Evolutionary conservation across 2,888 invertebrate species (phyloP), one percentile per base, ranked within the genome.

Genomic region (Lamproptera curius): DNA sequence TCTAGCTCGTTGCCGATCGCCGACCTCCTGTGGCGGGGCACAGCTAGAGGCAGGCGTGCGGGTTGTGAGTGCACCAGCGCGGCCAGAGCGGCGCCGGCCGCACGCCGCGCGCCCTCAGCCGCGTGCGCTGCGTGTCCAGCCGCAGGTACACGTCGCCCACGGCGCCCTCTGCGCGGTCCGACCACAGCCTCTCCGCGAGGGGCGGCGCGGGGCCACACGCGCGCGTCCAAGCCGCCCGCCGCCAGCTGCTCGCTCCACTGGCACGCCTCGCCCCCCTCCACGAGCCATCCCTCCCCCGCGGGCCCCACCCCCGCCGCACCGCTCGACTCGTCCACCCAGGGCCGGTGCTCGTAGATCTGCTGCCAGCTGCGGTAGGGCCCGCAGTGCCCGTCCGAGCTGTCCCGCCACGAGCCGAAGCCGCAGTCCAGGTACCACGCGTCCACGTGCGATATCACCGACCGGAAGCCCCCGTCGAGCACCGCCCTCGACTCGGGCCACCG

Each of bases 361-460:
- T 96, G 95, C 96, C 96, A 96, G 40, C 94, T 93, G 51, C 94
- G 91, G 76, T 96, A 96, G 6, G 95, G 95, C 14, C 95, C 94
- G 72, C 96, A 96, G 60, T 95, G 94, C 1, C 94, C 95, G 59
- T 94, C 94, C 1, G 94, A 94, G 17, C 91, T 92, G 66, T 94
- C 93, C 16, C 95, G 89, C 96, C 96, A 96, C 55, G 92, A 92
- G 0, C 95, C 95, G 71, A 94, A 95, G 1, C 96, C 96, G 69
- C 95, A 96, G 73, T 96, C 95, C 57, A 96, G 87, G 77, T 95
- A 96, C 94, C 95, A 95, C 2, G 95, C 94, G 71, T 96, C 95
- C 45, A 95, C 95, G 76, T 96, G 95, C 11, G 95, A 95, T 48
- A 95, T 78, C 46, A 96, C 92, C 42, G 95, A 88, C 47, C 92